Conservation (phyloP, 2,797 vertebrate genomes). For the Acestrorhynchus altus region DNA sequence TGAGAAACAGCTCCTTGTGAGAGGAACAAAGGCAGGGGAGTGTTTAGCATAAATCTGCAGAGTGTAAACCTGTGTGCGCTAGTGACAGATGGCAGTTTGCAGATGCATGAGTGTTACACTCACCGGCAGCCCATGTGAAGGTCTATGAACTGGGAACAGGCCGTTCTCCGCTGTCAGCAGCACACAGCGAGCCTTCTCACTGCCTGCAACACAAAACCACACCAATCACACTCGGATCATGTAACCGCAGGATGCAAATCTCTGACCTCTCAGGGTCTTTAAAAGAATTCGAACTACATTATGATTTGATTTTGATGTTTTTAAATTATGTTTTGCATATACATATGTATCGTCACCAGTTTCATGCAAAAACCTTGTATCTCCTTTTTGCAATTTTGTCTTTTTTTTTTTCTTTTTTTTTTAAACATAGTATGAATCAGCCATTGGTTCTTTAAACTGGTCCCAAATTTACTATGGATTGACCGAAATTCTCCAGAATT, state of each 20-base stretch:
- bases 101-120: conserved; percentile 23
- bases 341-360: no score
- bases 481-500: no score
- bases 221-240: conserved; percentile 13
- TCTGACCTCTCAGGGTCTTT: not conserved
- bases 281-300: not conserved
- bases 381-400: no score
- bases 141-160: conserved; percentile 39
- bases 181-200: conserved; percentile 52
- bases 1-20: not conserved
- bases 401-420: no score
- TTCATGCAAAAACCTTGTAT: no score
- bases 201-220: conserved; percentile 53
- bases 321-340: no score
- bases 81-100: conserved; percentile 28
- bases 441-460: no score
- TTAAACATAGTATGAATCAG: no score
- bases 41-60: not conserved
- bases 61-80: not conserved
- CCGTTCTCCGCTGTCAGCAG: conserved; percentile 54
- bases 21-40: not conserved
- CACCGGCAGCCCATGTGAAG: conserved; percentile 29
- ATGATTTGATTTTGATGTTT: no score
- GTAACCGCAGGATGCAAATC: not conserved
- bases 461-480: no score